Evolutionary conservation across 1,140 invertebrate species (phyloP), one percentile per base, ranked within the genome.

Genomic region (Drosophila bifasciata): DNA sequence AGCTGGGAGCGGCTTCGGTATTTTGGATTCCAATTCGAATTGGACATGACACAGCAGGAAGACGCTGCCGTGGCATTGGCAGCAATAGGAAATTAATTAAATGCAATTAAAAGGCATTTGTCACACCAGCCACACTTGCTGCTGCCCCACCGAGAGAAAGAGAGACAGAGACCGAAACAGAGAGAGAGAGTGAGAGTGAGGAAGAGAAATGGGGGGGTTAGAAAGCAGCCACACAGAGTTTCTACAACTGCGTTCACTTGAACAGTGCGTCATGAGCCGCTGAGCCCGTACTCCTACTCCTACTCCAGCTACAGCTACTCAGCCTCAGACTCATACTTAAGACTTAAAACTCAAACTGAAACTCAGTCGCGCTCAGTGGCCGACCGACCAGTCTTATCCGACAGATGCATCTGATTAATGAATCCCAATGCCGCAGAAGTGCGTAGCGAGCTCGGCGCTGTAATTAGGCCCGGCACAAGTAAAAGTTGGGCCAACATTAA

Each of bases 371-470:
- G 28, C 28, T 28, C 28, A 28, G 28, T 28, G 28, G 28, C 7
- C 60, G 45, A 61, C 7, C 60, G 45, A 61, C 46, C 64, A 57
- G 28, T 73, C 71, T 84, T 84, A 84, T 84, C 80, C 80, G 81
- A 86, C 83, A 86, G 83, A 86, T 86, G 83, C 83, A 86, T 88
- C 83, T 86, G 83, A 86, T 86, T 86, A 86, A 86, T 86, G 81
- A 88, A 83, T 88, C 78, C 73, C 83, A 70, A 62, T 62, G 62
- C 72, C 60, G 73, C 67, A 81, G 50, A 83, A 81, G 63, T 88
- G 83, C 83, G 81, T 86, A 80, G 74, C 83, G 76, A 78, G 69
- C n/a, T n/a, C n/a, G n/a, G n/a, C 83, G 69, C 49, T 69, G 83
- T 88, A 85, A 85, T 85, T 85, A 85, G 80, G 81, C 73, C 60